Conservation (phyloP, 1,140 invertebrate species). For the Caenorhabditis remanei region DNA sequence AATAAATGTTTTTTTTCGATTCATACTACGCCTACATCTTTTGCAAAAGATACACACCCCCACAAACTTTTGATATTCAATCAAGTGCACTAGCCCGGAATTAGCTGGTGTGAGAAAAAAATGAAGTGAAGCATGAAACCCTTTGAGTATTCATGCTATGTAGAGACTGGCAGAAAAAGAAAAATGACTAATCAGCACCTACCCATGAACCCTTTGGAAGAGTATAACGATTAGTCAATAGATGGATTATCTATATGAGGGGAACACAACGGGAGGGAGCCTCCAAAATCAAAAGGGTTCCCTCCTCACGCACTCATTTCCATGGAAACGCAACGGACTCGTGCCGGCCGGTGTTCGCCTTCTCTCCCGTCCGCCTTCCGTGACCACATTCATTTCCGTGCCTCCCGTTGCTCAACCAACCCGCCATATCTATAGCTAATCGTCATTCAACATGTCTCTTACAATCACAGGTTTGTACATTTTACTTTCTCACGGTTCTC, state of each 20-base stretch:
- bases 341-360: slow-evolving; percentile 23
- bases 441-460: background rate
- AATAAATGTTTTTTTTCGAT: background rate
- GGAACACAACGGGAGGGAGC: background rate
- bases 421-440: background rate
- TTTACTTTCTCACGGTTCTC: background rate
- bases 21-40: no score
- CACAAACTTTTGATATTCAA: no score
- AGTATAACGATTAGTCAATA: no score
- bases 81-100: no score
- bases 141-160: no score
- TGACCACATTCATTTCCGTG: slow-evolving; percentile 26
- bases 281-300: background rate
- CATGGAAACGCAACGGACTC: slow-evolving; percentile 25
- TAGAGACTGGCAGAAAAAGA: no score
- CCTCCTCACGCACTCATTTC: background rate
- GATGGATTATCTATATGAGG: no score
- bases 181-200: no score
- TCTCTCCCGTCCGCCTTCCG: slow-evolving; percentile 10
- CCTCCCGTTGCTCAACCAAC: background rate
- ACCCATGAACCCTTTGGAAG: no score
- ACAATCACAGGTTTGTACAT: background rate
- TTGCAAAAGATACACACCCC: no score
- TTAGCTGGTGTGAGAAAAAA: no score
- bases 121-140: no score